Base-by-base conservation (phyloP, 2,888 invertebrate species). In the Epistrophe grossulariae region DNA sequence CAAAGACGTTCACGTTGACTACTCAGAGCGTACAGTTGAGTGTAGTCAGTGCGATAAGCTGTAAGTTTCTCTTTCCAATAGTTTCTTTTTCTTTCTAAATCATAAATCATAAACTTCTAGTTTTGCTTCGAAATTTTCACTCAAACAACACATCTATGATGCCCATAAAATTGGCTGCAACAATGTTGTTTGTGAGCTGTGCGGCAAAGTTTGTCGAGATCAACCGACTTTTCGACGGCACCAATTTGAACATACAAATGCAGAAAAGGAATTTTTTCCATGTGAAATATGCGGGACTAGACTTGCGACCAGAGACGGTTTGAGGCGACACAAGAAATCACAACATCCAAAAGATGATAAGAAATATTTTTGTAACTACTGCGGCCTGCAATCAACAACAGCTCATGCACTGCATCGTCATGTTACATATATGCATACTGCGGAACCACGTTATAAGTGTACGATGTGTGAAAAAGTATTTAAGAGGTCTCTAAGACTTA, bases 381-480 rank as follows among this genome's bases (percentile, higher is more conserved):
- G 91, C 72, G 88, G 90, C 0, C 91, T 91, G 73, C 82, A 91
- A 11, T 91, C 91, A 5, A 90, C 91, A 5, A 90, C 89, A 8
- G 68, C 90, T 9, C 89, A 89, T 70, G 90, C 91, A 3, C 89
- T 91, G 73, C 90, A 89, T 78, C 90, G 90, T 48, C 91, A 91
- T 74, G 88, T 91, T 11, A 90, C 90, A 40, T 91, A 91, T 76
- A 90, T 90, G 24, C 92, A 91, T 71, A 89, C 89, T 9, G 89
- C 89, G 31, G 89, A 90, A 0, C 90, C 90, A 5, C 89, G 88
- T 3, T 90, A 91, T 70, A 90, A 90, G 38, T 92, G 92, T 70
- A 89, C 90, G 1, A 89, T 92, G 89, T 92, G 92, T 74, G 90
- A 90, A 1, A 92, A 92, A 78, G 90, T 91, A 2, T 92, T 92